These are phyloP conservation scores for Falco cherrug DNA, from an alignment of 2,797 vertebrate species.

Conservation along the genomic window DNA sequence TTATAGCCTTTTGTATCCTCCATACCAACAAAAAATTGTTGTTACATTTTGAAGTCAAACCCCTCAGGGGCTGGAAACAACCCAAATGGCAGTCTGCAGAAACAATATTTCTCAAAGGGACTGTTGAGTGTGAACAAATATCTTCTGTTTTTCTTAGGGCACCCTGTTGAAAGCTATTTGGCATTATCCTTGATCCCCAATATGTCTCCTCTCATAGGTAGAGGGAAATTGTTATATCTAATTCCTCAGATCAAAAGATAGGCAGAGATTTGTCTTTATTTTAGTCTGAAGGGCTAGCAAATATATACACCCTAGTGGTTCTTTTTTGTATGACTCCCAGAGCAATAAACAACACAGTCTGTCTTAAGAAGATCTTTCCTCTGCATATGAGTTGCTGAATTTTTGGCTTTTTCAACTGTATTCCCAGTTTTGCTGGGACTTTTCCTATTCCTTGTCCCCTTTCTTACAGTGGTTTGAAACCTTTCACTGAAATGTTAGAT, in stretches of 20 bases:
- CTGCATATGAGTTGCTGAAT: not conserved
- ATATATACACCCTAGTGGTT: not conserved
- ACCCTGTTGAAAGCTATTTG: conserved; percentile 57
- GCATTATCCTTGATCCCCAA: conserved; percentile 1
- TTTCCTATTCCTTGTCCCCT: not conserved
- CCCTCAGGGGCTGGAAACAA: conserved; percentile 47
- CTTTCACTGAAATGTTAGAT: not conserved
- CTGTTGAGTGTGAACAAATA: conserved; percentile 64
- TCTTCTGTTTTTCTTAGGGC: conserved; percentile 48
- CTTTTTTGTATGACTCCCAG: not conserved
- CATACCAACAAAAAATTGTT: not conserved
- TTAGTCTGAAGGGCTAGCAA: not conserved
- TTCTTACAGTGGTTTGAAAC: not conserved
- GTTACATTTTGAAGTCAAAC: conserved; percentile 26
- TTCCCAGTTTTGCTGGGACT: not conserved
- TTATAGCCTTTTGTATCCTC: not conserved
- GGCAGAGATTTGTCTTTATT: not conserved
- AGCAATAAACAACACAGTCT: not conserved
- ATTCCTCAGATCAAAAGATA: not conserved
- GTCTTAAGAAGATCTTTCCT: not conserved
- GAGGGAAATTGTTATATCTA: not conserved
- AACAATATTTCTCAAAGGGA: conserved; percentile 51
- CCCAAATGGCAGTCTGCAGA: conserved; percentile 47
- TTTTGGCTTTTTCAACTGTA: not conserved
- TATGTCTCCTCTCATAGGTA: not conserved